Percentiles rank a stretch among this genome's conserved stretches.
These are phyloP conservation scores for Conger conger DNA, from an alignment of 2,113 vertebrate species.

Conservation along the genomic window DNA sequence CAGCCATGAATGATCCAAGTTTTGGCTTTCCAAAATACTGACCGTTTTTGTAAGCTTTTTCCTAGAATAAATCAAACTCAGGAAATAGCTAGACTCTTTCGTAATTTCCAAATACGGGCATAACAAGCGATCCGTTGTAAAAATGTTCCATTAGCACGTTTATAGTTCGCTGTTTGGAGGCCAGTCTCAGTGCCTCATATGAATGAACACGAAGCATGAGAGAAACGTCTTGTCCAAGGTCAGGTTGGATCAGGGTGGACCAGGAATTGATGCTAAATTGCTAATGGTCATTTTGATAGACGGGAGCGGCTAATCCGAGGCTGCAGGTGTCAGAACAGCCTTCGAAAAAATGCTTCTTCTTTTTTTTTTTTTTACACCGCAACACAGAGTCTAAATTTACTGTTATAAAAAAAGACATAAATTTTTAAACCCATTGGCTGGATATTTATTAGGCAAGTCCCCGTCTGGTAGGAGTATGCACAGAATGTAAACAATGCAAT, in stretches of 20 bases:
- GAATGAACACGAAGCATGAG: not conserved
- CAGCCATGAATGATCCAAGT: not conserved
- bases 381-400: not conserved
- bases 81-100: not conserved
- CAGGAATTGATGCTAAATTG: not conserved
- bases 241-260: not conserved
- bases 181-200: not conserved
- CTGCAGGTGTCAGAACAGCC: not conserved
- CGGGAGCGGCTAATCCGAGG: not conserved
- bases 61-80: not conserved
- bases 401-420: not conserved
- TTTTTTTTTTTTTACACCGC: not conserved
- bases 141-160: not conserved
- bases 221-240: not conserved
- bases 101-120: not conserved
- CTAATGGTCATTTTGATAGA: not conserved
- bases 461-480: too few species aligned
- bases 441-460: not conserved
- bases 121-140: not conserved
- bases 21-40: not conserved
- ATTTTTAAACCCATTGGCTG: not conserved
- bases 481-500: not conserved
- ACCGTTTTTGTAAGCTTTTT: not conserved
- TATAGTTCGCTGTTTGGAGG: not conserved
- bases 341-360: not conserved